Conservation (phyloP, 2,888 invertebrate species). For the Tineola bisselliella region DNA sequence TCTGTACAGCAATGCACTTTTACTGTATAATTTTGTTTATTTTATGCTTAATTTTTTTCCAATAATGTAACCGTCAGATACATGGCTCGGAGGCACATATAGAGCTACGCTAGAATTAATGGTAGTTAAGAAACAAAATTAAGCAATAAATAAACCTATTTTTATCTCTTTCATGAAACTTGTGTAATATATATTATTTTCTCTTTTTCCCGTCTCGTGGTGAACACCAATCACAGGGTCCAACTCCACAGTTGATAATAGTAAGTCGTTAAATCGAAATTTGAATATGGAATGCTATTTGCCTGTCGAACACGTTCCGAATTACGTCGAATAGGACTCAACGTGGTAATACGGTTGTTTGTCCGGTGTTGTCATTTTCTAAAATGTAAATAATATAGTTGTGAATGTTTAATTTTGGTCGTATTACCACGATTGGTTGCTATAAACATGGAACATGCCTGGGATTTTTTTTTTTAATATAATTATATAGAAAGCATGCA, state of each 20-base stretch:
- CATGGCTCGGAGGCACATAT: no score
- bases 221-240: constrained; percentile 39
- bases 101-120: no score
- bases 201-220: neutral
- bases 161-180: neutral
- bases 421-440: neutral
- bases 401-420: neutral
- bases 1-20: neutral
- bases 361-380: neutral
- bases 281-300: constrained; percentile 2
- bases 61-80: no score
- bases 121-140: neutral
- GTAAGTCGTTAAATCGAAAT: constrained; percentile 39
- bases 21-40: neutral
- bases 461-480: no score
- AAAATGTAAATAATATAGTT: no score
- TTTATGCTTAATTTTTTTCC: neutral
- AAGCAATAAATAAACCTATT: neutral
- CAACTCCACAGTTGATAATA: constrained; percentile 63
- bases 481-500: no score
- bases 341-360: neutral
- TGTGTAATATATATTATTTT: constrained; percentile 5
- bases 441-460: neutral
- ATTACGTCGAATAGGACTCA: neutral
- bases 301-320: neutral